Conservation (phyloP, 1,140 invertebrate species). For the Papilio glaucus region DNA sequence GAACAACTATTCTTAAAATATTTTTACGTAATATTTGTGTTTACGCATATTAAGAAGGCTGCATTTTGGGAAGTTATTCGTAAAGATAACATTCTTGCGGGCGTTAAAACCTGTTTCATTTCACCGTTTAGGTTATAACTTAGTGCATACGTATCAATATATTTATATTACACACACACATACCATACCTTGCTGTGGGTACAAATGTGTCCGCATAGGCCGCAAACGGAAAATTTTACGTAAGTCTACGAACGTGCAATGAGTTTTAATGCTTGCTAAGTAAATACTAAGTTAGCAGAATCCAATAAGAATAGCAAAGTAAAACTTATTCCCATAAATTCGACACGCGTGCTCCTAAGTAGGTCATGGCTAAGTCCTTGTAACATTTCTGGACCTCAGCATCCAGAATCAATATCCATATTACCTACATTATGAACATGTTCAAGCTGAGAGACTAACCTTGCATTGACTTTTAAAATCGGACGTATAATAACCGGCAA, state of each 20-base stretch:
- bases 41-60: not conserved
- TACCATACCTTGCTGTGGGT: not conserved
- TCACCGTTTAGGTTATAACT: constrained; percentile 33
- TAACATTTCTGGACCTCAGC: constrained; percentile 73
- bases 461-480: constrained; percentile 14
- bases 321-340: not conserved
- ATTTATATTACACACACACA: constrained; percentile 8
- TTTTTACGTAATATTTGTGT: no score
- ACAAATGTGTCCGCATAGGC: constrained; percentile 22
- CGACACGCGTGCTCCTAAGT: constrained; percentile 51
- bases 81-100: constrained; percentile 30
- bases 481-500: constrained; percentile 25
- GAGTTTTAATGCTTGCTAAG: not conserved
- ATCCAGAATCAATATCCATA: constrained; percentile 71
- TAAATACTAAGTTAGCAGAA: not conserved
- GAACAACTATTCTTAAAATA: no score
- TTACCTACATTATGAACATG: constrained; percentile 32
- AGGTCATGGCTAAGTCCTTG: constrained; percentile 77
- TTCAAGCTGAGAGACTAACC: constrained; percentile 9
- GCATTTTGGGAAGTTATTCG: constrained; percentile 12
- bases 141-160: constrained; percentile 5
- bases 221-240: constrained; percentile 34
- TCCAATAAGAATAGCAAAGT: constrained; percentile 32
- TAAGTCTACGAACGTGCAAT: constrained; percentile 11
- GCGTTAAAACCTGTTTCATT: constrained; percentile 34